Evolutionary conservation across 2,888 invertebrate genomes (phyloP).

Genomic region (Electrophaes corylata): DNA sequence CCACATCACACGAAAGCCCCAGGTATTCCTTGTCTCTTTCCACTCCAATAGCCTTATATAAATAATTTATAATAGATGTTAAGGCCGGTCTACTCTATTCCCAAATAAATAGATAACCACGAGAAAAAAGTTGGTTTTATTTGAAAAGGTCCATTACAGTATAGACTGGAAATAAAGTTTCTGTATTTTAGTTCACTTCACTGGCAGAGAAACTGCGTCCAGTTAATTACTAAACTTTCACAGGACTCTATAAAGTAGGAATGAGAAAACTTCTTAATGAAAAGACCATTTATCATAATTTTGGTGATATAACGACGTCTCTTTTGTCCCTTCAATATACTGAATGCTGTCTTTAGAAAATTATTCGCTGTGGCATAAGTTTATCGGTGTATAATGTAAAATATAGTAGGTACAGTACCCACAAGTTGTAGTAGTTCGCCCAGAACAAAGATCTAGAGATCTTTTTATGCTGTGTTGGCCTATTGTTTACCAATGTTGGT

Average conservation of each 20-base stretch:
- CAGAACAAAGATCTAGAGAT: no score
- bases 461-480: no score
- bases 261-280: slow-evolving; percentile 26
- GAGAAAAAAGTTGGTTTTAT: not conserved
- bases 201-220: slow-evolving; percentile 24
- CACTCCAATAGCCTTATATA: no score
- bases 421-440: no score
- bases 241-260: slow-evolving; percentile 10
- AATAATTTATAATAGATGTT: no score
- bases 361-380: not conserved
- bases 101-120: not conserved
- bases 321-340: slow-evolving; percentile 19
- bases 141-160: not conserved
- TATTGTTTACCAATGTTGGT: no score
- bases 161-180: slow-evolving; percentile 8
- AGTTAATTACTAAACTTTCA: slow-evolving; percentile 32
- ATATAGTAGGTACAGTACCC: no score
- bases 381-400: not conserved
- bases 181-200: slow-evolving; percentile 23
- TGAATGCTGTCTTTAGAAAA: not conserved
- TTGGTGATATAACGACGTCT: slow-evolving; percentile 19
- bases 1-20: no score
- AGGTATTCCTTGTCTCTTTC: no score
- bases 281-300: slow-evolving; percentile 33
- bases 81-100: no score